phyloP scores from a whole-genome alignment of 2,113 vertebrate genomes.

The Cynopterus brachyotis region DNA sequence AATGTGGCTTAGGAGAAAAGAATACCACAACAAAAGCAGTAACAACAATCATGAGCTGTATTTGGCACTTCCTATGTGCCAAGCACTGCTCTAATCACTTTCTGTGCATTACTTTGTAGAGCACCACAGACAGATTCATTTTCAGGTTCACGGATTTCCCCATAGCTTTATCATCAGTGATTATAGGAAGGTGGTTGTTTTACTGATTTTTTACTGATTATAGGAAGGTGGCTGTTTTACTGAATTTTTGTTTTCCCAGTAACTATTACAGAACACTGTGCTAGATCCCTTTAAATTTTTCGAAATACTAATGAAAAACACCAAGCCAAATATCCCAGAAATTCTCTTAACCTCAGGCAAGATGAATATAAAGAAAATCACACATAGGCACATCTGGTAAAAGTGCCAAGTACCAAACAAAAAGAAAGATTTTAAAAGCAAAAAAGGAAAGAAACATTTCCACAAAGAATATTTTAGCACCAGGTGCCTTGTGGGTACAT shows the following conservation, averaged over 20 bases:
- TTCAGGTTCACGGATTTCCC: neutral
- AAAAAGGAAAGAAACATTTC: neutral
- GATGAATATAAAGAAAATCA: neutral
- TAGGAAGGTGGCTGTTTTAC: neutral
- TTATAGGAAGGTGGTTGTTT: neutral
- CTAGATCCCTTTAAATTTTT: neutral
- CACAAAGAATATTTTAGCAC: neutral
- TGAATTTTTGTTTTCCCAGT: neutral
- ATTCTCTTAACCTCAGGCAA: neutral
- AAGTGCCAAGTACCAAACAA: neutral
- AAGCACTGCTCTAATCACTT: neutral
- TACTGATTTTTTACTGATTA: too few relatives aligned
- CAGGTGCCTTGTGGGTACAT: neutral
- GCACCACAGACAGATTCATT: neutral
- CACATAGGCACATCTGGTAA: neutral
- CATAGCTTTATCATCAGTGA: neutral
- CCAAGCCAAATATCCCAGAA: neutral
- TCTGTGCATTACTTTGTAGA: neutral
- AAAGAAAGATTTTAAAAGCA: neutral
- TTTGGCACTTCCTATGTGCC: neutral
- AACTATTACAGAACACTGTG: neutral
- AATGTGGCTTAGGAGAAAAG: neutral
- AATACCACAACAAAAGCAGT: neutral
- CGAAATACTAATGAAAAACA: neutral
- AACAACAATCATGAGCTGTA: neutral